These are phyloP conservation scores for Theretra japonica DNA, from an alignment of 2,888 invertebrate genomes.

Conservation along the genomic window DNA sequence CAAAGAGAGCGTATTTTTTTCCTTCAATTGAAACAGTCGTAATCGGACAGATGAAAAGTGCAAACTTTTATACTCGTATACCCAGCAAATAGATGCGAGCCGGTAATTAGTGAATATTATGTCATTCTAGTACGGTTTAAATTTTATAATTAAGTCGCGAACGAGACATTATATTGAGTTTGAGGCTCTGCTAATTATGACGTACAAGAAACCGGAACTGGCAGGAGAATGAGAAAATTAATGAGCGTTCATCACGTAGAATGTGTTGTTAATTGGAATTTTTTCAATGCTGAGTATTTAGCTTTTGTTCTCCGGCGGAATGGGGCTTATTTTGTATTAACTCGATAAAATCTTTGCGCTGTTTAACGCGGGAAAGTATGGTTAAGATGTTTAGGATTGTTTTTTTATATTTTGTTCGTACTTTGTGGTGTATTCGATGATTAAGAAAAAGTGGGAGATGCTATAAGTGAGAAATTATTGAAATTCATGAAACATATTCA, in stretches of 20 bases:
- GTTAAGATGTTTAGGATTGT: too few species aligned
- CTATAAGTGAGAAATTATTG: too few species aligned
- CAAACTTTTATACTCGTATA: slow-evolving; percentile 21
- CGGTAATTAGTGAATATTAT: slow-evolving; percentile 18
- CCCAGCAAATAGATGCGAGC: not conserved
- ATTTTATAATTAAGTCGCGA: not conserved
- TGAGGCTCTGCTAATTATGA: slow-evolving; percentile 6
- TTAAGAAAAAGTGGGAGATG: too few species aligned
- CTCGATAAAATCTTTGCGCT: not conserved
- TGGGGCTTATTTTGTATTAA: not conserved
- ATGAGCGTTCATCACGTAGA: slow-evolving; percentile 2
- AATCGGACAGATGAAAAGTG: slow-evolving; percentile 38
- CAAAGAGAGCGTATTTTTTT: slow-evolving; percentile 41
- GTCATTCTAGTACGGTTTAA: not conserved
- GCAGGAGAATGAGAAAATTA: slow-evolving; percentile 9
- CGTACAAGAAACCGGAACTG: slow-evolving; percentile 18
- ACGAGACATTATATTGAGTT: slow-evolving; percentile 10
- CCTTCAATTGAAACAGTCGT: slow-evolving; percentile 37
- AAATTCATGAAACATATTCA: too few species aligned
- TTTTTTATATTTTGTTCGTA: too few species aligned
- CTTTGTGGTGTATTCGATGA: too few species aligned
- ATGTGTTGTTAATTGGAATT: slow-evolving; percentile 16
- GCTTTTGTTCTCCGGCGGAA: slow-evolving; percentile 34
- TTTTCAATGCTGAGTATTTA: not conserved
- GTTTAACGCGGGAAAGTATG: not conserved